Base-by-base conservation (phyloP, 53 echinoderm and acorn worm genomes). In the Astropecten irregularis region DNA sequence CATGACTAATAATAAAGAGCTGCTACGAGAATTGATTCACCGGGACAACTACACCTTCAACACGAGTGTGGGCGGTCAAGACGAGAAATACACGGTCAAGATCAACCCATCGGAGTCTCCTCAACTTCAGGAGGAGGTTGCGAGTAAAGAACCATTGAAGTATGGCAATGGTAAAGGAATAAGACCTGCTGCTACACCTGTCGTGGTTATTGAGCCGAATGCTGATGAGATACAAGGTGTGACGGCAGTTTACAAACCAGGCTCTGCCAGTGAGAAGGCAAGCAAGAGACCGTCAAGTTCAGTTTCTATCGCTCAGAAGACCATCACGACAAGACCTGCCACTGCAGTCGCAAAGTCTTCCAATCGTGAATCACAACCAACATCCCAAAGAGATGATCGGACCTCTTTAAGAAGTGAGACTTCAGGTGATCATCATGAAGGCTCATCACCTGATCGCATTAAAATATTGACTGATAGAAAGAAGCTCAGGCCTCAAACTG, bases 1-100 rank as follows among this genome's bases (percentile, higher is more conserved):
- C 61, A 88, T 94, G 94, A 97, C 92, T n/a, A 88, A 89, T 2
- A 95, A 97, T 54, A 85, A 40, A 68, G 99, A 94, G 29, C 90
- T 93, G 83, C 69, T 97, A 2, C 59, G 85, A 36, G 83, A 97
- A 42, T 69, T 97, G 21, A 55, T 92, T 23, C 81, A 56, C 52
- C 87, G 92, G 30, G 94, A 92, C 49, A 93, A 89, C 71, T 92
- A 82, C 68, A 82, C 82, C 29, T 88, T 82, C 60, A 88, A 84
- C 47, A 74, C 83, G 33, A 74, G 69, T 14, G 84, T 76, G 11
- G 77, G 86, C n/a, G 84, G 76, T n/a, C 86, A 87, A 34, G 90
- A 87, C 22, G 83, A 73, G 11, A 53, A 81, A 31, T 67, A 65
- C 66, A 46, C 49, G 9, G 64, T 77, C 60, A 76, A 60, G 8